These are phyloP conservation scores for Diorhabda carinulata DNA, from an alignment of 1,140 invertebrate genomes.

Conservation along the genomic window DNA sequence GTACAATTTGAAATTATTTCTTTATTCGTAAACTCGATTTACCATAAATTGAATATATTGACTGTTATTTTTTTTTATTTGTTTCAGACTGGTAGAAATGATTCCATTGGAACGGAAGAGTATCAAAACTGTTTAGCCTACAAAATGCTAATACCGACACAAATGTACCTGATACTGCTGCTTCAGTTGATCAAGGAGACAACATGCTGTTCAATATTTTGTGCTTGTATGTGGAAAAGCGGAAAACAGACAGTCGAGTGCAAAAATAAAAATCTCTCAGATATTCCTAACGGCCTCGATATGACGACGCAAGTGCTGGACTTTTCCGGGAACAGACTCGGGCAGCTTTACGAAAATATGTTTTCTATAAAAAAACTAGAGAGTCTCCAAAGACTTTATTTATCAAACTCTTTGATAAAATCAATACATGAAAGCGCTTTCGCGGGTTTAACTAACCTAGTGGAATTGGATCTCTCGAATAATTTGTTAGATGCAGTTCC, in stretches of 20 bases:
- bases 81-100: too few species aligned
- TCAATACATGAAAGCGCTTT: constrained; percentile 76
- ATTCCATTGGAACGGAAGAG: too few species aligned
- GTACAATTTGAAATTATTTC: too few species aligned
- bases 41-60: too few species aligned
- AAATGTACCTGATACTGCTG: constrained; percentile 24
- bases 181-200: constrained; percentile 24
- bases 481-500: constrained; percentile 76
- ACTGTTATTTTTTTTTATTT: too few species aligned
- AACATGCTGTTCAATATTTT: constrained; percentile 66
- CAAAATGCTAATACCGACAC: constrained; percentile 31
- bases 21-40: too few species aligned
- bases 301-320: constrained; percentile 86
- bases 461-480: constrained; percentile 81
- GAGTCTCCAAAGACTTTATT: constrained; percentile 83
- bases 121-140: too few species aligned
- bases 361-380: constrained; percentile 74
- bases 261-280: constrained; percentile 66
- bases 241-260: constrained; percentile 89
- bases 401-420: constrained; percentile 70
- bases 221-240: constrained; percentile 87
- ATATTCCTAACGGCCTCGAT: constrained; percentile 76
- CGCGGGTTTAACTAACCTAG: constrained; percentile 77
- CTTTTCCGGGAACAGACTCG: constrained; percentile 75
- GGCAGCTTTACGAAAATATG: constrained; percentile 67